A percentile compares a stretch with the other conserved stretches of the same genome.
Conservation (phyloP, 2,113 vertebrate species). For the Crotalus tigris region DNA sequence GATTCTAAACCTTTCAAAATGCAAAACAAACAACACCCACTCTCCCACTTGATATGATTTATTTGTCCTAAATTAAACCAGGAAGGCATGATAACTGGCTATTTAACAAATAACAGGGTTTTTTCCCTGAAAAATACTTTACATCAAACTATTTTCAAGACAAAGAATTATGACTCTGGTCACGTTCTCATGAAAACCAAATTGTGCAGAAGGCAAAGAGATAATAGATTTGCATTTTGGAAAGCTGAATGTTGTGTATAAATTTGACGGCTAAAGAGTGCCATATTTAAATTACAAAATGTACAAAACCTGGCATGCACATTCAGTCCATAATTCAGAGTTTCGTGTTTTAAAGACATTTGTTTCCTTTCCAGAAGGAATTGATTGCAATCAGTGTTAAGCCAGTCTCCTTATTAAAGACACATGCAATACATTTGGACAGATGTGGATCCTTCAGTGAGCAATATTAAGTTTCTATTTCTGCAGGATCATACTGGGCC, state of each 20-base stretch:
- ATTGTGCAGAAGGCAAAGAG: background rate
- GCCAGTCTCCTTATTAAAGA: background rate
- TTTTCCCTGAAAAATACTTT: background rate
- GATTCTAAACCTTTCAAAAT: background rate
- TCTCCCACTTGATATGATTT: background rate
- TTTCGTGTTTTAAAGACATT: background rate
- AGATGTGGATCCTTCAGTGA: background rate
- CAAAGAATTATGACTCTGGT: background rate
- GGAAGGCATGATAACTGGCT: background rate
- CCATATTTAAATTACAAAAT: background rate
- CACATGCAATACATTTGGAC: background rate
- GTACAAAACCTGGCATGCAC: background rate
- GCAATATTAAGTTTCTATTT: background rate
- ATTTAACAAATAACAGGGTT: background rate
- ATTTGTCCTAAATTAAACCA: background rate
- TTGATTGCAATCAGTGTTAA: background rate
- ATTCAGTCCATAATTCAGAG: background rate
- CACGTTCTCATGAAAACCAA: background rate
- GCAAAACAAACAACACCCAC: background rate
- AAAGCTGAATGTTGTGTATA: background rate
- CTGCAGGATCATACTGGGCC: background rate
- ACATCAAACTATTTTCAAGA: background rate
- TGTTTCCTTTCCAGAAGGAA: background rate
- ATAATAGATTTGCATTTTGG: background rate
- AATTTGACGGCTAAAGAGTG: background rate